A percentile compares a stretch with the other conserved stretches of the same genome.
Evolutionary conservation across 2,797 vertebrate genomes (phyloP).

Genomic region (Thalassophryne amazonica): DNA sequence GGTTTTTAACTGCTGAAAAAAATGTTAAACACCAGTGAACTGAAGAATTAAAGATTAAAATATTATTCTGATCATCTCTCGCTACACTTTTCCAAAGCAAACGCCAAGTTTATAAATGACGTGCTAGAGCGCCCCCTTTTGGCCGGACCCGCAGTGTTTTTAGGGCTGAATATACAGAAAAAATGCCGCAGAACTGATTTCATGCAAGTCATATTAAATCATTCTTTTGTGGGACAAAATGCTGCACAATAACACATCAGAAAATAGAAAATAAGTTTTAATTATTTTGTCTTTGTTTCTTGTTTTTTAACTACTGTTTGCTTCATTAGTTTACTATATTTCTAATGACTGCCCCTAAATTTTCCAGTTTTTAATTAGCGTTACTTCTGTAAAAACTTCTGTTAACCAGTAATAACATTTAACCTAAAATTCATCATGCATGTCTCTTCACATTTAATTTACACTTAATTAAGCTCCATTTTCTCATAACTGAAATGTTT

Average conservation of each 20-base stretch:
- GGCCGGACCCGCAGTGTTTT: constrained; percentile 6
- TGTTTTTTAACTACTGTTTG: not conserved
- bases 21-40: no score
- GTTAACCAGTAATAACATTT: not conserved
- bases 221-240: constrained; percentile 30
- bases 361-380: not conserved
- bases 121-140: constrained; percentile 73
- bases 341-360: not conserved
- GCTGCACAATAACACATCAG: constrained; percentile 39
- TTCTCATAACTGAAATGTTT: not conserved
- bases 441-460: not conserved
- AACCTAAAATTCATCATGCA: not conserved
- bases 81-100: not conserved
- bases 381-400: not conserved
- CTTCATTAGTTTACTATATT: not conserved
- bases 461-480: not conserved
- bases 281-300: constrained; percentile 8
- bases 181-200: constrained; percentile 11
- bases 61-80: no score
- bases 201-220: constrained; percentile 49
- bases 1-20: no score
- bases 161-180: not conserved
- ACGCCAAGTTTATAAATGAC: constrained; percentile 21
- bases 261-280: constrained; percentile 29
- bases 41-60: no score